These are phyloP conservation scores for Oreochromis grahami DNA, from an alignment of 2,797 vertebrate genomes.

Conservation along the genomic window DNA sequence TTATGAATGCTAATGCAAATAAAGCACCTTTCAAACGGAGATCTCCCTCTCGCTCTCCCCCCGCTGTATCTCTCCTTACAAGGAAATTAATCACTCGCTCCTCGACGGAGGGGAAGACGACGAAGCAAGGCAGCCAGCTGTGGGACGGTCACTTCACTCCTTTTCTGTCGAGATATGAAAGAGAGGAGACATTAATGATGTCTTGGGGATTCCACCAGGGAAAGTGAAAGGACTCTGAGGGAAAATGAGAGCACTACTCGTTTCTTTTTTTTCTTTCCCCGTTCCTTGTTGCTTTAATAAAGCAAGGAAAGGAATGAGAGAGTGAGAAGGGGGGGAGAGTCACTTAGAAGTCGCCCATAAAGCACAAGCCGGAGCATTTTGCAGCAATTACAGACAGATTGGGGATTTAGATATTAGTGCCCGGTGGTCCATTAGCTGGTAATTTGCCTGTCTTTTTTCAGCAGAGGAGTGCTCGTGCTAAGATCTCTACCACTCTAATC, in stretches of 20 bases:
- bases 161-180: constrained; percentile 64
- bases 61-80: constrained; percentile 58
- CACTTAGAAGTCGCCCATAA: constrained; percentile 65
- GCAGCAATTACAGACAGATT: constrained; percentile 79
- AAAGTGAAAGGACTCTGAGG: constrained; percentile 56
- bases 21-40: constrained; percentile 88
- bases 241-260: constrained; percentile 45
- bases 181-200: constrained; percentile 71
- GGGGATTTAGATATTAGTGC: constrained; percentile 82
- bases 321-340: constrained; percentile 17
- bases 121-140: constrained; percentile 52
- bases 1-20: constrained; percentile 98
- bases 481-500: constrained; percentile 87
- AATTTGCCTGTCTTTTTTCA: constrained; percentile 85
- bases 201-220: constrained; percentile 69
- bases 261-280: constrained; percentile 14
- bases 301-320: constrained; percentile 46
- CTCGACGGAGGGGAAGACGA: constrained; percentile 53
- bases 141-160: constrained; percentile 74
- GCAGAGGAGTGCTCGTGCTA: constrained; percentile 78
- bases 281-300: constrained; percentile 74
- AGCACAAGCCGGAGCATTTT: constrained; percentile 75
- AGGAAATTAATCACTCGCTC: constrained; percentile 82
- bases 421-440: constrained; percentile 83
- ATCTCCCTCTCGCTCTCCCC: constrained; percentile 15